phyloP scores from a whole-genome alignment of 2,113 vertebrate genomes.

The Salvelinus sp. region DNA sequence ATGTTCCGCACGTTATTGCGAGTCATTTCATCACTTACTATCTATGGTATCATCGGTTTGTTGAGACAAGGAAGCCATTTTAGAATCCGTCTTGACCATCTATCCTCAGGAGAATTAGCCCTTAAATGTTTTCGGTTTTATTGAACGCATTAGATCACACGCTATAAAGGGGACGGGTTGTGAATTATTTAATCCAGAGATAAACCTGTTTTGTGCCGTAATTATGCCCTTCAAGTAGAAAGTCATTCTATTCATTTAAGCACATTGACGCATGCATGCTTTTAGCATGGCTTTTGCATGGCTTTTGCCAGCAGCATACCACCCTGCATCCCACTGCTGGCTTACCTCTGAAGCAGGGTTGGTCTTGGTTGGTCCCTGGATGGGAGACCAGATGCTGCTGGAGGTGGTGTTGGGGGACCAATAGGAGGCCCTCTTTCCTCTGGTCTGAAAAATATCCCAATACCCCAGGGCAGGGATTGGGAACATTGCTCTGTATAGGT shows the following conservation, averaged over 20 bases:
- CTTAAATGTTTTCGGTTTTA: conserved; percentile 1
- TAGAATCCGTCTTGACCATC: neutral
- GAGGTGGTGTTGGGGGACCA: no score
- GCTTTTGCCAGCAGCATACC: no score
- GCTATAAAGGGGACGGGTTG: neutral
- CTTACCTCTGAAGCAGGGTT: no score
- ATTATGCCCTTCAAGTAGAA: neutral
- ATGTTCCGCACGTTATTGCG: neutral
- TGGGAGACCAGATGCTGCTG: no score
- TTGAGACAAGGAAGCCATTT: neutral
- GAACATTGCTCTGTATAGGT: no score
- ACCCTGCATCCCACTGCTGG: no score
- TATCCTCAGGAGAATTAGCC: neutral
- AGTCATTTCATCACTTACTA: neutral
- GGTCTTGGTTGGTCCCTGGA: no score
- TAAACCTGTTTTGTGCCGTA: neutral
- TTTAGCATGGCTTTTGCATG: neutral
- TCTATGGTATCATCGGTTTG: neutral
- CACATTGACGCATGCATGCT: neutral
- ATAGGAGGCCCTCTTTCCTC: no score
- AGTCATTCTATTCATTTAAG: neutral
- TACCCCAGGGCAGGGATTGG: no score
- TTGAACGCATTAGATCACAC: neutral
- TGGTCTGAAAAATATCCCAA: no score
- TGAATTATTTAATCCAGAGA: neutral